Evolutionary conservation across 2,113 vertebrate genomes (phyloP), one percentile per base, ranked within the genome.

Genomic region (Sapayoa aenigma): DNA sequence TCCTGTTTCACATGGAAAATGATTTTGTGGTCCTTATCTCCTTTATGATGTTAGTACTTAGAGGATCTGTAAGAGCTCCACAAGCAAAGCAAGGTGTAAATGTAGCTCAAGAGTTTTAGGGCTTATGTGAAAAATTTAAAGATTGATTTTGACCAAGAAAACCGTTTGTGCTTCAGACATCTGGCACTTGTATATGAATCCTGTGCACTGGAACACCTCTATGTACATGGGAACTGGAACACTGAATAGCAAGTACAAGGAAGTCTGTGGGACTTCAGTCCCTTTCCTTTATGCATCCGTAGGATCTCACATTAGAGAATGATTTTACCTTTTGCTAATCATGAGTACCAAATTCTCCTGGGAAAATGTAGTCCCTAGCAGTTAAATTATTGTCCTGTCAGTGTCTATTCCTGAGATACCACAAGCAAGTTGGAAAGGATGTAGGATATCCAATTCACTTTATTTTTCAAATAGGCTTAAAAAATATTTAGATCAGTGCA

Each of bases 1-100:
- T 31, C 5, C 24, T 47, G 12, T 41, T 67, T 77, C 69, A 68
- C 11, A 53, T 0, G 0, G 0, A 59, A 22, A 53, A 63, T 0
- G 3, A 9, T 50, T 69, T 77, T 66, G 30, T 67, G 12, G 33
- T 71, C 33, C 12, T 28, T 33, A 42, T 25, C 4, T 10, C 20
- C 7, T 6, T 69, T 41, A 30, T 4, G 7, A 18, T 0, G 0
- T 53, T 65, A 75, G 9, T 58, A 5, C 35, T 75, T 52, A 27
- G 6, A 33, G 9, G 9, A 37, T 16, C 59, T 58, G 9, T 37
- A 67, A 86, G 21, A 66, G 46, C 79, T 84, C 72, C 52, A 27
- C 6, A 20, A 1, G 7, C 25, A 63, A 85, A 90, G 10, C 14
- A 65, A 69, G 14, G 14, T 39, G 18, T 63, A 25, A 84, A 27